Evolutionary conservation across 2,113 vertebrate species (phyloP), one percentile per base, ranked within the genome.

Genomic region (Chaenocephalus aceratus): DNA sequence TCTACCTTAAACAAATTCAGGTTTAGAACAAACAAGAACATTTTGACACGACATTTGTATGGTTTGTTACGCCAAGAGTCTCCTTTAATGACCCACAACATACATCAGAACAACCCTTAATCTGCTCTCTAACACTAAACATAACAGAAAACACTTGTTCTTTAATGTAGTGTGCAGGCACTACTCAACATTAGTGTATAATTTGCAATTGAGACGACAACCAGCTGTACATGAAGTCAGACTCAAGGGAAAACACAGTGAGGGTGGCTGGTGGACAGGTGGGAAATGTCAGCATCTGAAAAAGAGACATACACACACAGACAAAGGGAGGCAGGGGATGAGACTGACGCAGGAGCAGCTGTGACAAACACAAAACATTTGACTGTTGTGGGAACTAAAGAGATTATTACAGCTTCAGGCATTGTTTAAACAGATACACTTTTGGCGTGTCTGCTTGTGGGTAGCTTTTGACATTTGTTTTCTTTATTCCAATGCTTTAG

Each of bases 221-320:
- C 61, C 83, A 85, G 83, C 85, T 87, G 86, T 75, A 72, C 54
- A 49, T 63, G 5, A 82, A 72, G 61, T 48, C 45, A 63, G 62
- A 5, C 83, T 77, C 64, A 59, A 56, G 70, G 56, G 76, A 72
- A 71, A 80, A 75, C 70, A 75, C 58, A 65, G 18, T 15, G 64
- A 70, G 66, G 46, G 51, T 66, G 74, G 77, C 72, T 58, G 72
- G 75, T 77, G 80, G 80, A 86, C 85, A 89, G 85, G 83, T 87
- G 87, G 89, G 78, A 78, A 75, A 87, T 90, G 87, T 83, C 82
- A 81, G 82, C 84, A 30, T 87, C 73, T 86, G 78, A 90, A 75
- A 85, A 65, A 77, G 70, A 88, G 77, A 89, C 67, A 70, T 59
- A 63, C 52, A 83, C 73, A 86, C 34, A 77, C 44, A 73, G 14